These are phyloP conservation scores for Zenarchopterus dispar DNA, from an alignment of 2,797 vertebrate species.

Conservation along the genomic window DNA sequence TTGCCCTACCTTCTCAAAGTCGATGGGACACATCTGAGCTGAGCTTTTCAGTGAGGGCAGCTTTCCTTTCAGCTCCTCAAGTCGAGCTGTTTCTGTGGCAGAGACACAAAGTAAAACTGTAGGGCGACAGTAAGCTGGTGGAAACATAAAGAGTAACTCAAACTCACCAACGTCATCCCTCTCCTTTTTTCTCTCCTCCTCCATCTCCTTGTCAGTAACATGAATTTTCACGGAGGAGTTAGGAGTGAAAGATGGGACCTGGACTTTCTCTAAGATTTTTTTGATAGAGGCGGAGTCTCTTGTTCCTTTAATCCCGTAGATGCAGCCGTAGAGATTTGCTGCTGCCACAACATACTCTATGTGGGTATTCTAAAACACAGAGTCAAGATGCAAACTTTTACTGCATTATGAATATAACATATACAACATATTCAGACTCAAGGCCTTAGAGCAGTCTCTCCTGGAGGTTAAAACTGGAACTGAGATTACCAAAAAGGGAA, in stretches of 20 bases:
- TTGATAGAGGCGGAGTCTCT: conserved; percentile 45
- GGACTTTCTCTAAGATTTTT: conserved; percentile 56
- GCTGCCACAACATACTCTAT: conserved; percentile 85
- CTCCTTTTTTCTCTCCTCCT: conserved; percentile 45
- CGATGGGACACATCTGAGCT: conserved; percentile 80
- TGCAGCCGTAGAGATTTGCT: conserved; percentile 85
- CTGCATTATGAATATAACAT: no score
- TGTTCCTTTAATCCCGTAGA: conserved; percentile 73
- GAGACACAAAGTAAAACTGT: conserved; percentile 20
- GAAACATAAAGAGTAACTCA: not conserved
- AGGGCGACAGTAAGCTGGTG: not conserved
- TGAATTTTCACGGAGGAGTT: conserved; percentile 73
- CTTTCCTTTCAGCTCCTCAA: conserved; percentile 72
- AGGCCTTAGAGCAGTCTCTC: not conserved
- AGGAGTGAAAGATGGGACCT: conserved; percentile 66
- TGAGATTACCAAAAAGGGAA: not conserved
- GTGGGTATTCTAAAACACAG: conserved; percentile 74
- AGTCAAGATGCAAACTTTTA: not conserved
- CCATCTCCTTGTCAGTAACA: conserved; percentile 72
- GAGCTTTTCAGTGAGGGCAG: conserved; percentile 53
- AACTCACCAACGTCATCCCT: conserved; percentile 74
- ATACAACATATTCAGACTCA: not conserved
- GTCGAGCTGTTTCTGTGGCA: conserved; percentile 64
- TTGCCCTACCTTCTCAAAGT: conserved; percentile 89
- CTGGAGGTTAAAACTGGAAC: no score